Percentiles rank a stretch among this genome's conserved stretches.
Conservation (phyloP, 2,888 invertebrate genomes). For the Steinernema carpocapsae region DNA sequence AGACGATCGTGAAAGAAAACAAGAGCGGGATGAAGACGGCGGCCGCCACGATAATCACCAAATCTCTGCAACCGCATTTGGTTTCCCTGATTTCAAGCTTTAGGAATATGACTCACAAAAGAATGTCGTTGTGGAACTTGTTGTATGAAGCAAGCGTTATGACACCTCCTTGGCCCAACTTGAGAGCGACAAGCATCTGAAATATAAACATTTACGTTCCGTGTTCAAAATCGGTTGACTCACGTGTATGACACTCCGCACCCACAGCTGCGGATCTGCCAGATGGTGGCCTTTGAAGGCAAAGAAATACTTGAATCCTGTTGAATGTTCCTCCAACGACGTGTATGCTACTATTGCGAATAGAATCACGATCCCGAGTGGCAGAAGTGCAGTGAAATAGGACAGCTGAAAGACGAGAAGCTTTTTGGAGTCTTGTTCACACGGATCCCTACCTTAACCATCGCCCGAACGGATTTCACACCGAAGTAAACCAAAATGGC, state of each 20-base stretch:
- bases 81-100: no score
- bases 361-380: background rate
- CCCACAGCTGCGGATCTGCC: background rate
- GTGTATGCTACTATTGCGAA: background rate
- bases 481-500: constrained; percentile 6
- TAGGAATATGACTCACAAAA: constrained; percentile 1
- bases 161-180: constrained; percentile 13
- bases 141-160: constrained; percentile 5
- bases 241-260: background rate
- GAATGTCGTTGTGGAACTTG: constrained; percentile 22
- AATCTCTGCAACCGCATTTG: background rate
- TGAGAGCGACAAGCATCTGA: constrained; percentile 1
- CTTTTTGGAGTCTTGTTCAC: background rate
- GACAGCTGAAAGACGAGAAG: background rate
- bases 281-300: background rate
- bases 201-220: background rate
- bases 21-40: background rate
- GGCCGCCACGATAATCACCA: constrained; percentile 1
- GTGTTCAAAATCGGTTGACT: background rate
- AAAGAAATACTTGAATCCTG: background rate
- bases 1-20: background rate
- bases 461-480: background rate
- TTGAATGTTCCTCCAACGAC: background rate
- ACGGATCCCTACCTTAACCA: background rate
- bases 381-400: background rate